Evolutionary conservation across 2,888 invertebrate species (phyloP), one percentile per base, ranked within the genome.

Genomic region (Panzeria rudis): DNA sequence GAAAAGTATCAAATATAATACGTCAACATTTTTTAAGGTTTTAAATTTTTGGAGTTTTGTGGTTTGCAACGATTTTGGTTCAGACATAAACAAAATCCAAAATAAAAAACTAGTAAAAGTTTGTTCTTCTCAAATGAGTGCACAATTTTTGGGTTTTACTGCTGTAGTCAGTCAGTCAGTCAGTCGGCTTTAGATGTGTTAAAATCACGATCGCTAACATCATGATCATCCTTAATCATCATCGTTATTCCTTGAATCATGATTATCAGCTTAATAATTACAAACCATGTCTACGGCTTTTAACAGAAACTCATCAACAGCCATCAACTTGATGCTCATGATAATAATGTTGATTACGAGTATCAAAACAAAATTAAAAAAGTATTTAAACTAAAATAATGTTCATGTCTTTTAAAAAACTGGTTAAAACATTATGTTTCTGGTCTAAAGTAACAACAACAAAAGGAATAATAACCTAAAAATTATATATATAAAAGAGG

Each of bases 1-100:
- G 25, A 76, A 82, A 83, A 83, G 82, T 83, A 83, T 83, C 82
- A 83, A 83, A 83, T 82, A 80, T 80, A 83, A 77, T 77, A 77
- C 69, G 68, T 69, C 56, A 73, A 82, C 76, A 82, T 61, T 61
- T 68, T 81, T 80, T 81, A 68, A 64, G 82, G 82, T 83, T 83
- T 76, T 77, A 71, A 76, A 41, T 77, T 75, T 83, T 83, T 72
- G 76, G 81, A 85, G 59, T 78, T 80, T 78, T 73, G 77, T 41
- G 78, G 82, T 80, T 81, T 76, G 66, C 41, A 38, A 59, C 15
- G 50, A 71, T 71, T 76, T 61, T 25, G 38, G 17, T 23, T 35
- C 68, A 78, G 68, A 72, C 77, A 71, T 61, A 78, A 62, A 41
- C n/a, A 52, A 68, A 64, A 66, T 15, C 38, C 50, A 38, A 71